Evolutionary conservation across 1,140 invertebrate species (phyloP).

Genomic region (Zaprionus tsacasi): DNA sequence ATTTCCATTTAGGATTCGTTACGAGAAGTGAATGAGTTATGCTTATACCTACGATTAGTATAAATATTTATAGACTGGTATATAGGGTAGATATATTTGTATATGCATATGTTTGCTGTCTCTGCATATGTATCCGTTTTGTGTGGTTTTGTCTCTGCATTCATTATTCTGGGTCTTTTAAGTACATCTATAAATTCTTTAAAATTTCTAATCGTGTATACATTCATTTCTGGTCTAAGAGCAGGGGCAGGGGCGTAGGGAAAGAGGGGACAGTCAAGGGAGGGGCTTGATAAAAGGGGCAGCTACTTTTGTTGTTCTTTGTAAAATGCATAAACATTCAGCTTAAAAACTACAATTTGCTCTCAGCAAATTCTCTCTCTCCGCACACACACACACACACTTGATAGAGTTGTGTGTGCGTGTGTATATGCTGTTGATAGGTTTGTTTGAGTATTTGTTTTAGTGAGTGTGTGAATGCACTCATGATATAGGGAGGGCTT

Average conservation of each 20-base stretch:
- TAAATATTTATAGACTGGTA: constrained; percentile 12
- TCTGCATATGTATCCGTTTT: constrained; percentile 21
- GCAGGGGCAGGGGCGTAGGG: neutral
- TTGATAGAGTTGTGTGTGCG: constrained; percentile 16
- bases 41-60: constrained; percentile 7
- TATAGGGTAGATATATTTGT: constrained; percentile 13
- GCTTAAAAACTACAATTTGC: constrained; percentile 66
- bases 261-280: neutral
- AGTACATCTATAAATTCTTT: constrained; percentile 81
- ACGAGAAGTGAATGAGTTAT: constrained; percentile 9
- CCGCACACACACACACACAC: constrained; percentile 7
- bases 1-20: neutral
- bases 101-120: constrained; percentile 14
- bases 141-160: constrained; percentile 35
- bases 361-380: constrained; percentile 46
- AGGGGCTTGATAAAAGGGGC: neutral
- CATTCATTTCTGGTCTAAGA: constrained; percentile 54
- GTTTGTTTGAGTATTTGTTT: constrained; percentile 63
- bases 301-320: constrained; percentile 20
- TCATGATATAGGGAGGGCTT: constrained; percentile 74
- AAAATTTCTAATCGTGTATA: constrained; percentile 78
- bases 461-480: constrained; percentile 60
- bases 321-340: constrained; percentile 78
- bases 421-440: constrained; percentile 41
- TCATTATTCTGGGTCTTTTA: constrained; percentile 43